phyloP scores from a whole-genome alignment of 2,113 vertebrate genomes.

The Anser cygnoides region DNA sequence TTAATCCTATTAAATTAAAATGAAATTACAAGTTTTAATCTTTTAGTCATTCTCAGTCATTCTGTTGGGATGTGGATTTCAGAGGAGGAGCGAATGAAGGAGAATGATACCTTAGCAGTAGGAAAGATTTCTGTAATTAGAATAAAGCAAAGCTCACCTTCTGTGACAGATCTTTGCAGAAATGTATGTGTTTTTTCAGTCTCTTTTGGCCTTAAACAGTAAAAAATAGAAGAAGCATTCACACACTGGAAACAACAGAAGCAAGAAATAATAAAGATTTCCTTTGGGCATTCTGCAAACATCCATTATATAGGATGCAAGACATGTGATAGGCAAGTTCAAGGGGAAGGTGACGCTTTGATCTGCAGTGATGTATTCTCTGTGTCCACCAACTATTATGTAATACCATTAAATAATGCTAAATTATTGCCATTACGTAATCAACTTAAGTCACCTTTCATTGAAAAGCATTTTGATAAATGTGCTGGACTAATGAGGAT shows the following conservation, averaged over 20 bases:
- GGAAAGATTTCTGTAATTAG: background rate
- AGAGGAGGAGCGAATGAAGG: background rate
- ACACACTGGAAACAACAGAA: background rate
- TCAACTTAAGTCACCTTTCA: background rate
- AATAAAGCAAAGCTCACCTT: background rate
- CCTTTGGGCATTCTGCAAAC: background rate
- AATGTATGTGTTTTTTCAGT: background rate
- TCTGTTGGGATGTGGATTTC: background rate
- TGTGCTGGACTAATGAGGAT: background rate
- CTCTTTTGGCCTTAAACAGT: background rate
- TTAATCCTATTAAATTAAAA: no score
- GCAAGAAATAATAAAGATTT: background rate
- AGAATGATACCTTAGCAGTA: background rate
- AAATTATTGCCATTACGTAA: background rate
- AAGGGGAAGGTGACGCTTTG: background rate
- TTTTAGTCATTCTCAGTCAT: background rate
- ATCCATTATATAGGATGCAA: background rate
- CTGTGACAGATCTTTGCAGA: background rate
- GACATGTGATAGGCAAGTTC: background rate
- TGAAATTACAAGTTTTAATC: background rate
- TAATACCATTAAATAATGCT: background rate
- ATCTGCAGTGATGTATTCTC: background rate
- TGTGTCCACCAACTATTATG: rapidly evolving
- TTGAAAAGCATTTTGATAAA: background rate
- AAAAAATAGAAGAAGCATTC: background rate